Conservation (phyloP, 1,140 invertebrate species). For the Stegodyphus mimosarum region DNA sequence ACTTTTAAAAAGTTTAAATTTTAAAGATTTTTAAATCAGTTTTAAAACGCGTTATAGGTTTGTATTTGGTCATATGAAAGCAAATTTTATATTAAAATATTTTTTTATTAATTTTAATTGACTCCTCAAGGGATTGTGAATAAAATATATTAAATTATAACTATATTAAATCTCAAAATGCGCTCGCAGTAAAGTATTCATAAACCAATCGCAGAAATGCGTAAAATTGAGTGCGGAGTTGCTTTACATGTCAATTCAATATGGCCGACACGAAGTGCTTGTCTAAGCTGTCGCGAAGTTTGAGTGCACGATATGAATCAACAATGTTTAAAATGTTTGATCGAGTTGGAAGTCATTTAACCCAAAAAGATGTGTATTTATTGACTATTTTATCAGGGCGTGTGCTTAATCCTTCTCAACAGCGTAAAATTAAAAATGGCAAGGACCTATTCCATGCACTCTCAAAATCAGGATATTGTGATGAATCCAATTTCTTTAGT, state of each 20-base stretch:
- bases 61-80: neutral
- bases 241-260: constrained; percentile 43
- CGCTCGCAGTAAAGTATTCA: constrained; percentile 32
- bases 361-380: constrained; percentile 42
- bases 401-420: constrained; percentile 6
- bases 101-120: neutral
- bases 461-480: constrained; percentile 64
- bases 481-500: constrained; percentile 65
- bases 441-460: constrained; percentile 64
- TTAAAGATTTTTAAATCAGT: constrained; percentile 46
- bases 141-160: constrained; percentile 15
- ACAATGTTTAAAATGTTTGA: constrained; percentile 38
- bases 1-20: constrained; percentile 61
- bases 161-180: constrained; percentile 35
- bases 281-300: neutral
- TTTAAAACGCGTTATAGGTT: constrained; percentile 23
- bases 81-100: neutral
- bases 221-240: constrained; percentile 36
- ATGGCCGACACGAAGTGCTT: constrained; percentile 40
- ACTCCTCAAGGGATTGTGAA: neutral
- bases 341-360: constrained; percentile 50
- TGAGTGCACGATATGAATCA: constrained; percentile 37
- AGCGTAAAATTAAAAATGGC: constrained; percentile 50
- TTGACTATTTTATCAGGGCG: constrained; percentile 40
- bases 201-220: constrained; percentile 34